Evolutionary conservation across 92 coral and sea anemone genomes (phyloP).

Genomic region (Actinernus sp.): DNA sequence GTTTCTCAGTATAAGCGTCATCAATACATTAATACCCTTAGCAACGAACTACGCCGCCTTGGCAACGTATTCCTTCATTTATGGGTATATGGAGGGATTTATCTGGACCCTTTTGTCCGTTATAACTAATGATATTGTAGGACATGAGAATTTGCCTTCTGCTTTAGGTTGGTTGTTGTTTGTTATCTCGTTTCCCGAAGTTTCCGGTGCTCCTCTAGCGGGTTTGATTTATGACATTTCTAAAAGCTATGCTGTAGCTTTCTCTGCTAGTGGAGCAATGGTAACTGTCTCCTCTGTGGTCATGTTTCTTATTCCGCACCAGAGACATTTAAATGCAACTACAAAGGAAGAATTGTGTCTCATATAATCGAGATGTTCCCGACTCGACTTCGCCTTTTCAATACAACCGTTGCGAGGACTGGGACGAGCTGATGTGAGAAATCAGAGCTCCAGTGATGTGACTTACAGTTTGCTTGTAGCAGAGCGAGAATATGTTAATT

Average conservation of each 20-base stretch:
- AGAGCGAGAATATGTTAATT: too few relatives aligned
- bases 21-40: constrained; percentile 14
- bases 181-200: constrained; percentile 8
- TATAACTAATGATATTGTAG: constrained; percentile 25
- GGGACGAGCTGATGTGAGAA: too few relatives aligned
- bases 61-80: constrained; percentile 21
- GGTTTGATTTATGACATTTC: constrained; percentile 49
- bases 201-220: constrained; percentile 39
- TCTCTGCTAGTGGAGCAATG: constrained; percentile 16
- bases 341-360: too few relatives aligned
- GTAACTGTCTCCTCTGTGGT: not conserved
- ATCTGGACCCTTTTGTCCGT: constrained; percentile 9
- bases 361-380: too few relatives aligned
- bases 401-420: too few relatives aligned
- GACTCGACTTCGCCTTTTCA: too few relatives aligned
- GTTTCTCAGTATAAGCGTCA: constrained; percentile 10
- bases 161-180: constrained; percentile 29
- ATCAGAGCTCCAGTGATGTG: too few relatives aligned
- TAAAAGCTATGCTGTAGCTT: constrained; percentile 28
- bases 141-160: not conserved
- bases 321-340: too few relatives aligned
- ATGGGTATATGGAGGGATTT: constrained; percentile 44
- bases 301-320: not conserved
- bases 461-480: too few relatives aligned
- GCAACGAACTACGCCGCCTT: constrained; percentile 24